Evolutionary conservation across 2,797 vertebrate species (phyloP).

Genomic region (Hoplostethus atlanticus): DNA sequence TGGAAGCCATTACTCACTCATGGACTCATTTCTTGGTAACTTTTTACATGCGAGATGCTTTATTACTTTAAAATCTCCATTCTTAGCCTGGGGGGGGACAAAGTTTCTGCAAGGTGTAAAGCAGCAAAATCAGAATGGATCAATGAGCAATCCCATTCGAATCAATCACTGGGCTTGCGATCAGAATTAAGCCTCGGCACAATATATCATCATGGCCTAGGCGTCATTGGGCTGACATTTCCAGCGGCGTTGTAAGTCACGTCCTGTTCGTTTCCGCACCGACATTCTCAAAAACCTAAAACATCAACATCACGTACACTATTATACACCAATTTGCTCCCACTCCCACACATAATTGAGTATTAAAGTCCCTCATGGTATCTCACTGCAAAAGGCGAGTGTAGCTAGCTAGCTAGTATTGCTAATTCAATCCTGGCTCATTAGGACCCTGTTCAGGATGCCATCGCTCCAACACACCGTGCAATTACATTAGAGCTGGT

Average conservation of each 20-base stretch:
- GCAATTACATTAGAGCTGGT: slow-evolving; percentile 65
- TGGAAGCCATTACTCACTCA: background rate
- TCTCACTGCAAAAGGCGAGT: too few relatives aligned
- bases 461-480: slow-evolving; percentile 22
- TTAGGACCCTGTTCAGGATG: slow-evolving; percentile 26
- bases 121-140: slow-evolving; percentile 32
- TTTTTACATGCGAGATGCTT: background rate
- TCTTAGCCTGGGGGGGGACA: background rate
- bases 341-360: too few relatives aligned
- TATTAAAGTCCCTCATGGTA: too few relatives aligned
- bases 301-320: too few relatives aligned
- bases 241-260: background rate
- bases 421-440: background rate
- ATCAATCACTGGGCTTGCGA: slow-evolving; percentile 54
- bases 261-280: too few relatives aligned
- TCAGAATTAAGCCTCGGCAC: slow-evolving; percentile 16
- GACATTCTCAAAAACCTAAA: too few relatives aligned
- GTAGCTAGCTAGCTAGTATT: too few relatives aligned
- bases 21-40: slow-evolving; percentile 4
- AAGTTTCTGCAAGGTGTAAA: slow-evolving; percentile 10
- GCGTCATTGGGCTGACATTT: slow-evolving; percentile 35
- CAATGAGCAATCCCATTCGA: slow-evolving; percentile 19
- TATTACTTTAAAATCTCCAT: slow-evolving; percentile 19
- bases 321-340: too few relatives aligned
- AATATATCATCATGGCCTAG: slow-evolving; percentile 14